phyloP scores from a whole-genome alignment of 2,888 invertebrate genomes.

The Netelia virgata region DNA sequence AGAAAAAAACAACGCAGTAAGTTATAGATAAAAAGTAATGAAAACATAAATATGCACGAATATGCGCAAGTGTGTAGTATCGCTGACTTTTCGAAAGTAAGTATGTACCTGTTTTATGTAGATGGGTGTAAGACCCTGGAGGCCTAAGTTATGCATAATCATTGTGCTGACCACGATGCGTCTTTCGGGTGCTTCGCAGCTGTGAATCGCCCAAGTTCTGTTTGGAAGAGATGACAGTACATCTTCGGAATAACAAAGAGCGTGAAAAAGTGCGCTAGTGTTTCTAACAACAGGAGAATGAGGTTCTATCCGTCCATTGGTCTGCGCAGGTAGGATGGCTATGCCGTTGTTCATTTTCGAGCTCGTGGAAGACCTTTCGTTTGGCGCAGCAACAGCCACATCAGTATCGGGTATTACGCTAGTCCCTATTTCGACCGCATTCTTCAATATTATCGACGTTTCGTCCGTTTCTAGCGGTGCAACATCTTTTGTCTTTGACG shows the following conservation, averaged over 20 bases:
- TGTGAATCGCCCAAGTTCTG: constrained; percentile 73
- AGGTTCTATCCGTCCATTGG: constrained; percentile 17
- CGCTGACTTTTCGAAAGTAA: background rate
- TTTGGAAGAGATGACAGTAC: constrained; percentile 71
- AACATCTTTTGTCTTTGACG: background rate
- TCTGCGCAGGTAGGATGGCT: background rate
- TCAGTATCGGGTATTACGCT: background rate
- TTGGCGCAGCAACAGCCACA: background rate
- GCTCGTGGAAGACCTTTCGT: constrained; percentile 15
- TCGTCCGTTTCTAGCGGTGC: background rate
- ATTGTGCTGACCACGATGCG: constrained; percentile 72
- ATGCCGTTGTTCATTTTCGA: constrained; percentile 33
- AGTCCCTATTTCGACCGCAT: background rate
- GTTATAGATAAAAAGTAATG: background rate
- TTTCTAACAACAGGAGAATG: constrained; percentile 12
- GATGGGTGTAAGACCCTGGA: constrained; percentile 67
- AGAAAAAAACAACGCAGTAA: background rate
- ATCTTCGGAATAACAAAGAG: constrained; percentile 68
- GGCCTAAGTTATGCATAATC: constrained; percentile 62
- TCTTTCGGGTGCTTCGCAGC: constrained; percentile 69
- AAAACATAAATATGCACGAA: no score
- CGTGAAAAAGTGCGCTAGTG: constrained; percentile 57
- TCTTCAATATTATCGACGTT: background rate
- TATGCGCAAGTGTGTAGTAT: background rate
- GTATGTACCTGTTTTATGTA: constrained; percentile 73